A percentile compares a stretch with the other conserved stretches of the same genome.
Evolutionary conservation across 1,140 invertebrate genomes (phyloP).

Genomic region (Cyrtorhinus lividipennis): DNA sequence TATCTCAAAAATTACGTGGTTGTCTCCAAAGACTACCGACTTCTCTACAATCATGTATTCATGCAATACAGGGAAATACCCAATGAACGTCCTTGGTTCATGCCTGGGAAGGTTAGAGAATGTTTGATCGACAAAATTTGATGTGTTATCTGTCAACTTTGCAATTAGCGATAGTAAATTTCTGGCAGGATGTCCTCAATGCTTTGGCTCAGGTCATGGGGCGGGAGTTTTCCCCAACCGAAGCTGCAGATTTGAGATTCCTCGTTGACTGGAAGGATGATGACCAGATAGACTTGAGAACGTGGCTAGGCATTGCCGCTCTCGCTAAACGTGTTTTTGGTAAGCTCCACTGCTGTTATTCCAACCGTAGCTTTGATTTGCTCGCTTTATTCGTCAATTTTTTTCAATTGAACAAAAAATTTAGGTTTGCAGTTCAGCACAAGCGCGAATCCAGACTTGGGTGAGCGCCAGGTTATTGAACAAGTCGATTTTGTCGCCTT

Average conservation of each 20-base stretch:
- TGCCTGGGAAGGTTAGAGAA: constrained; percentile 5
- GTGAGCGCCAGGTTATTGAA: background rate
- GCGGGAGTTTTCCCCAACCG: constrained; percentile 33
- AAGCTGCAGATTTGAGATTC: constrained; percentile 31
- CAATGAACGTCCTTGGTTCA: background rate
- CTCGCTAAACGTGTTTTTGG: constrained; percentile 43
- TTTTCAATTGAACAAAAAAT: background rate
- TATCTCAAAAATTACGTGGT: constrained; percentile 15
- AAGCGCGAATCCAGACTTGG: constrained; percentile 2
- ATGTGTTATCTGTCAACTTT: background rate
- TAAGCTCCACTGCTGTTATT: no score
- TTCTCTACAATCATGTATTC: constrained; percentile 14
- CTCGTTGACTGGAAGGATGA: constrained; percentile 35
- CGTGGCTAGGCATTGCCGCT: constrained; percentile 49
- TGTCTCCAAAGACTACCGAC: constrained; percentile 4
- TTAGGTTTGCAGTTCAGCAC: constrained; percentile 3
- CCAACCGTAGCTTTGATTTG: no score
- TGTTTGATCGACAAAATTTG: background rate
- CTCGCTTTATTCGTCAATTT: no score
- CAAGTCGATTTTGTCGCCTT: constrained; percentile 1
- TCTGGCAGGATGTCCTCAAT: constrained; percentile 31
- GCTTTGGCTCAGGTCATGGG: constrained; percentile 46
- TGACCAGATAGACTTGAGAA: constrained; percentile 40
- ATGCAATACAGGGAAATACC: constrained; percentile 10
- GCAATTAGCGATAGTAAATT: background rate